These are phyloP conservation scores for Drosophila rhopaloa DNA, from an alignment of 1,140 invertebrate genomes.

Conservation along the genomic window DNA sequence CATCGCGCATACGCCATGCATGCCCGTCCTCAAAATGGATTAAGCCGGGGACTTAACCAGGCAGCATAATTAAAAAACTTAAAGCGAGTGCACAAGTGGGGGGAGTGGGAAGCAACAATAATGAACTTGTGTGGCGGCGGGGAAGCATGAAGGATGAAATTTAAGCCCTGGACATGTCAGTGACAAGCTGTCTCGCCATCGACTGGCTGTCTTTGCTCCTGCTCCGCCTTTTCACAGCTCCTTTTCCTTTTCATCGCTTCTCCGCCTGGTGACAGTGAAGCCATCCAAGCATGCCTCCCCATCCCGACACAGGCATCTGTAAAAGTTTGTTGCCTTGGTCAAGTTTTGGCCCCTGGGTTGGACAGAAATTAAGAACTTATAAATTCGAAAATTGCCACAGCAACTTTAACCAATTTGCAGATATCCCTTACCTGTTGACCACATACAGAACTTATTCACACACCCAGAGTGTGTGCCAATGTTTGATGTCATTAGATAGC, in stretches of 20 bases:
- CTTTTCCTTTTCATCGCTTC: not conserved
- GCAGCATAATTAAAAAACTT: constrained; percentile 52
- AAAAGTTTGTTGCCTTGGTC: constrained; percentile 33
- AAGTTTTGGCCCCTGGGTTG: constrained; percentile 29
- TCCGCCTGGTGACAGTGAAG: constrained; percentile 28
- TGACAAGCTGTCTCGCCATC: constrained; percentile 51
- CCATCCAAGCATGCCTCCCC: constrained; percentile 28
- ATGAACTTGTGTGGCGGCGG: constrained; percentile 19
- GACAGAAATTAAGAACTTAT: constrained; percentile 40
- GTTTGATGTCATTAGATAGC: constrained; percentile 46
- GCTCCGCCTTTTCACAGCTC: not conserved
- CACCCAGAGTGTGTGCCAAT: not conserved
- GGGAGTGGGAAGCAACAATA: constrained; percentile 8
- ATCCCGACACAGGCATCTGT: not conserved
- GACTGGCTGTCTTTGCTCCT: constrained; percentile 20
- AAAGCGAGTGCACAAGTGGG: constrained; percentile 5
- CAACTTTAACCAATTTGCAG: constrained; percentile 42
- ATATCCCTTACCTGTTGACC: constrained; percentile 23
- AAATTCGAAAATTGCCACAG: constrained; percentile 43
- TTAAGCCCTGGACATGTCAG: constrained; percentile 36
- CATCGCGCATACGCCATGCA: constrained; percentile 28
- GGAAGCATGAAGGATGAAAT: constrained; percentile 36
- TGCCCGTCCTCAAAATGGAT: constrained; percentile 33
- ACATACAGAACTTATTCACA: not conserved
- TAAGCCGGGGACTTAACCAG: constrained; percentile 22